phyloP scores from a whole-genome alignment of 2,797 vertebrate genomes.

The Spondyliosoma cantharus region DNA sequence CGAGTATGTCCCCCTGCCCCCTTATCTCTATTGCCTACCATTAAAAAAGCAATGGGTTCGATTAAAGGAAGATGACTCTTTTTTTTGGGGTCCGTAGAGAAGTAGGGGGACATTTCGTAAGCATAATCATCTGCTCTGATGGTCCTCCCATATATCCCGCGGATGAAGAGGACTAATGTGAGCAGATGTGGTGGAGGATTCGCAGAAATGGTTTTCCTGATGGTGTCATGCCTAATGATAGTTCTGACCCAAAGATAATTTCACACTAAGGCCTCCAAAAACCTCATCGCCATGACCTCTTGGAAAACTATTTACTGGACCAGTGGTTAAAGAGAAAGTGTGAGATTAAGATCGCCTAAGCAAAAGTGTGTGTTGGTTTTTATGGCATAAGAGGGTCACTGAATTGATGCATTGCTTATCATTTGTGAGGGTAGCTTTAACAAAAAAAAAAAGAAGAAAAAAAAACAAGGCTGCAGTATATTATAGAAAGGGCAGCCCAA shows the following conservation, averaged over 20 bases:
- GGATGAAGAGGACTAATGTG: conserved; percentile 80
- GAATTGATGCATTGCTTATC: conserved; percentile 40
- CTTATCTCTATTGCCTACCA: conserved; percentile 76
- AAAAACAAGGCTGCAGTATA: neutral
- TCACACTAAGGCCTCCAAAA: conserved; percentile 48
- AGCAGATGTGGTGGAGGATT: conserved; percentile 75
- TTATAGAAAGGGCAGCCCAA: conserved; percentile 14
- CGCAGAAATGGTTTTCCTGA: conserved; percentile 70
- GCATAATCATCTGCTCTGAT: conserved; percentile 79
- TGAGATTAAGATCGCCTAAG: conserved; percentile 35
- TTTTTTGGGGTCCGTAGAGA: conserved; percentile 64
- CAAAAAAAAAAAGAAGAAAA: neutral
- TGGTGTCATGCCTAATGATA: conserved; percentile 74
- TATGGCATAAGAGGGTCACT: conserved; percentile 18
- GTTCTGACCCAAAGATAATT: conserved; percentile 75
- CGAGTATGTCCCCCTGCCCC: conserved; percentile 55
- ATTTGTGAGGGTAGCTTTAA: conserved; percentile 47
- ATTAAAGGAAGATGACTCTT: conserved; percentile 81
- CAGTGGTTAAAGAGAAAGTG: conserved; percentile 56
- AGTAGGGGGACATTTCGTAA: conserved; percentile 67
- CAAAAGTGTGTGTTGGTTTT: conserved; percentile 26
- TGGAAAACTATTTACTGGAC: conserved; percentile 66
- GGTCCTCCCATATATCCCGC: conserved; percentile 70
- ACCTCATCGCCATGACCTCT: conserved; percentile 63
- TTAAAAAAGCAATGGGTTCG: conserved; percentile 83